Evolutionary conservation across 2,797 vertebrate genomes (phyloP).

Genomic region (Lagorchestes hirsutus): DNA sequence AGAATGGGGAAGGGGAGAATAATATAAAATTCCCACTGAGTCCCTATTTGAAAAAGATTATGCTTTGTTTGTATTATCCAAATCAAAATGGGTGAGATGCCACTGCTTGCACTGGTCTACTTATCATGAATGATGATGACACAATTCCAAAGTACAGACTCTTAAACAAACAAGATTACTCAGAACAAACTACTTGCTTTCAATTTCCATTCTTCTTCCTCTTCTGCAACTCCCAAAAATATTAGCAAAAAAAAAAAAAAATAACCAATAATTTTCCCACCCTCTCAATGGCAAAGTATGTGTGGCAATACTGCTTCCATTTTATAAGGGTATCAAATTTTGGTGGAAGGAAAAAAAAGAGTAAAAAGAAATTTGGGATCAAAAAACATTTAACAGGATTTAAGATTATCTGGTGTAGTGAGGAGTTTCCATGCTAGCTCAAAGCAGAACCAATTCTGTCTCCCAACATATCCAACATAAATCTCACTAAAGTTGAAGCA

Average conservation of each 20-base stretch:
- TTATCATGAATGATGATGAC: constrained; percentile 17
- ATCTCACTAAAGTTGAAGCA: constrained; percentile 41
- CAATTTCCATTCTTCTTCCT: constrained; percentile 10
- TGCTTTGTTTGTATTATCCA: background rate
- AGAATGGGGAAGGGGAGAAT: background rate
- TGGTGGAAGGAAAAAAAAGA: constrained; percentile 30
- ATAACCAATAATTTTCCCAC: background rate
- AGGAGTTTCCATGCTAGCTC: background rate
- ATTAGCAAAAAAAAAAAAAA: background rate
- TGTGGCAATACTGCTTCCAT: constrained; percentile 27
- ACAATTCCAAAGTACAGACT: constrained; percentile 7
- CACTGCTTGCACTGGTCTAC: background rate
- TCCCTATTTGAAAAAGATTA: constrained; percentile 30
- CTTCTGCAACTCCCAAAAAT: constrained; percentile 15
- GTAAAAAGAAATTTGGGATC: constrained; percentile 14
- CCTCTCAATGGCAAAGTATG: background rate
- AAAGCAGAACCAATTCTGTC: constrained; percentile 46
- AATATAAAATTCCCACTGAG: constrained; percentile 21
- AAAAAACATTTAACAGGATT: constrained; percentile 34
- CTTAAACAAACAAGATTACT: background rate
- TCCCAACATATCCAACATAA: background rate
- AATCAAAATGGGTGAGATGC: background rate
- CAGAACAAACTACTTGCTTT: background rate
- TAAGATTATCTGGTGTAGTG: background rate
- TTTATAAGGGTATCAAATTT: constrained; percentile 60